These are phyloP conservation scores for Drosophila infuscata DNA, from an alignment of 2,888 invertebrate species.

Conservation along the genomic window DNA sequence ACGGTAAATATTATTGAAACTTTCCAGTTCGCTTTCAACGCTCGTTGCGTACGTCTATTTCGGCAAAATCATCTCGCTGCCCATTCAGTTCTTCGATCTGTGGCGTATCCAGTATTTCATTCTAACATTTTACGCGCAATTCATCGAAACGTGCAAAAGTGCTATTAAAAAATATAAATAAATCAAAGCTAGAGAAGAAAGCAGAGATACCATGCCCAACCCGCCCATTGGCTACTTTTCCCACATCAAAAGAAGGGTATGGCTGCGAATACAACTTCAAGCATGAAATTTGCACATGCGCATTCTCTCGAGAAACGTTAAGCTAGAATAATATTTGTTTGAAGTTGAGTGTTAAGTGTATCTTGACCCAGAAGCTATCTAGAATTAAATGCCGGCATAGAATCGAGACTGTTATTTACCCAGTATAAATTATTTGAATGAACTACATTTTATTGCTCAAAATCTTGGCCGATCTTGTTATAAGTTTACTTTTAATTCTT, in stretches of 20 bases:
- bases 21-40: constrained; percentile 75
- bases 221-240: constrained; percentile 79
- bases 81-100: constrained; percentile 16
- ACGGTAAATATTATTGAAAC: constrained; percentile 69
- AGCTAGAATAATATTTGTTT: constrained; percentile 8
- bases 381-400: neutral
- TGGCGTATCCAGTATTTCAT: constrained; percentile 2
- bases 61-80: constrained; percentile 5
- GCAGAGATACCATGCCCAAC: constrained; percentile 71
- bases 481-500: neutral
- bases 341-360: constrained; percentile 25
- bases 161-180: neutral
- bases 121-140: neutral
- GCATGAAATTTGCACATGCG: constrained; percentile 8
- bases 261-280: constrained; percentile 1
- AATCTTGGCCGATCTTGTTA: neutral
- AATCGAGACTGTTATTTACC: constrained; percentile 8
- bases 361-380: constrained; percentile 37
- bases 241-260: constrained; percentile 76
- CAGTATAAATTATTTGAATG: neutral
- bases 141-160: constrained; percentile 16
- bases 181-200: neutral
- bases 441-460: neutral
- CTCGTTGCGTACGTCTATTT: constrained; percentile 57
- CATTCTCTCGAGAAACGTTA: neutral